A percentile compares a stretch with the other conserved stretches of the same genome.
phyloP scores from a whole-genome alignment of 2,888 invertebrate genomes.

The Xestobium rufovillosum region DNA sequence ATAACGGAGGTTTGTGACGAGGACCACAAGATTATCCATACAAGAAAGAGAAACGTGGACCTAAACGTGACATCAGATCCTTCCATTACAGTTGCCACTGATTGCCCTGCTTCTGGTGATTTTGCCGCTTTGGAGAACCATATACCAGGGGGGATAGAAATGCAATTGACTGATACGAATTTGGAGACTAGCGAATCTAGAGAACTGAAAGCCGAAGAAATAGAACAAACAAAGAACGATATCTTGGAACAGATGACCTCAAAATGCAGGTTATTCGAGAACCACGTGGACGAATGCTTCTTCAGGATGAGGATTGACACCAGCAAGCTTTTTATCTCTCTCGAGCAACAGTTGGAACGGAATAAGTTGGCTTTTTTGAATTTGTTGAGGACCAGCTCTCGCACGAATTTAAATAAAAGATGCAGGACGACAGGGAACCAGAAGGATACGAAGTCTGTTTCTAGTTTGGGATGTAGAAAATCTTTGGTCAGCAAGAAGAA shows the following conservation, averaged over 20 bases:
- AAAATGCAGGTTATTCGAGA: not conserved
- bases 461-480: too few species aligned
- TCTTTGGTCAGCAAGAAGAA: too few species aligned
- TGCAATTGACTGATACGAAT: too few species aligned
- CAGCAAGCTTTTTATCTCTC: constrained; percentile 28
- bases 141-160: not conserved
- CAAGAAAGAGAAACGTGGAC: constrained; percentile 2
- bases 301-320: constrained; percentile 25
- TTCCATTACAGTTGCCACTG: constrained; percentile 7
- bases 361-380: too few species aligned
- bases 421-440: too few species aligned
- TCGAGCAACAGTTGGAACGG: constrained; percentile 21
- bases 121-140: not conserved
- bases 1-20: not conserved
- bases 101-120: constrained; percentile 24
- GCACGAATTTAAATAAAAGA: too few species aligned
- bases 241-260: not conserved
- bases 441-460: too few species aligned
- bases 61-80: too few species aligned
- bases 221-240: not conserved
- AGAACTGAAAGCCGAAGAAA: not conserved
- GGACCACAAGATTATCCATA: constrained; percentile 6
- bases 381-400: too few species aligned
- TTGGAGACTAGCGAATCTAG: constrained; percentile 1
- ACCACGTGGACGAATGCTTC: too few species aligned